Evolutionary conservation across 2,888 invertebrate genomes (phyloP), one percentile per base, ranked within the genome.

Genomic region (Halictus ligatus): DNA sequence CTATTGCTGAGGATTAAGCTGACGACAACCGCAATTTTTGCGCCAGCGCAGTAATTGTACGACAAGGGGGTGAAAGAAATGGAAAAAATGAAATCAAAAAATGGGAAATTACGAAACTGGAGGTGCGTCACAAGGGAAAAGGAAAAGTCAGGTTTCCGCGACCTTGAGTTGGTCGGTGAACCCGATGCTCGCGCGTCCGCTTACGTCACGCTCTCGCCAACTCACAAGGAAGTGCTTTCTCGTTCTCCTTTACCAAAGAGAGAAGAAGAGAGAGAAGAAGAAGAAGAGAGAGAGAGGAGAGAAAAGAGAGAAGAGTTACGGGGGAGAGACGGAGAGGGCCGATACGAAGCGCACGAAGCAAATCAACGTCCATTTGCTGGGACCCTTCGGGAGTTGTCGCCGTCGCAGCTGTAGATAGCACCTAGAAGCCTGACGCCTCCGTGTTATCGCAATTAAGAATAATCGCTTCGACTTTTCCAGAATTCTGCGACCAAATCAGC

Each of bases 121-220:
- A 72, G 60, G 18, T 6, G 25, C 50, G 43, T 12, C n/a, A 58
- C 21, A 75, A 43, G 64, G 58, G 54, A 75, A 75, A 67, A 86
- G 78, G 80, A 80, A 80, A 84, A 84, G 75, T 71, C 15, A 46
- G 18, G 72, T 85, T 86, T 86, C 75, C 86, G 60, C 79, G 85
- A 86, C 86, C 86, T 86, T 86, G 85, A 75, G 81, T 74, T 80
- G 85, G 85, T 85, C 86, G 82, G 79, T 85, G 86, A 86, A 86
- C 86, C 81, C 77, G 76, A 75, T 78, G 85, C 72, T 75, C 69
- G 77, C 60, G 76, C 80, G 78, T 89, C 84, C 76, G 84, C 85
- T 86, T 85, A 85, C 84, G 84, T 86, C 87, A 84, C 73, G 77
- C 71, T 78, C 74, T 80, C 78, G 77, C 73, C 80, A 71, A 88